Percentiles rank a stretch among this genome's conserved stretches.
These are phyloP conservation scores for Aplocera efformata DNA, from an alignment of 2,888 invertebrate genomes.

Conservation along the genomic window DNA sequence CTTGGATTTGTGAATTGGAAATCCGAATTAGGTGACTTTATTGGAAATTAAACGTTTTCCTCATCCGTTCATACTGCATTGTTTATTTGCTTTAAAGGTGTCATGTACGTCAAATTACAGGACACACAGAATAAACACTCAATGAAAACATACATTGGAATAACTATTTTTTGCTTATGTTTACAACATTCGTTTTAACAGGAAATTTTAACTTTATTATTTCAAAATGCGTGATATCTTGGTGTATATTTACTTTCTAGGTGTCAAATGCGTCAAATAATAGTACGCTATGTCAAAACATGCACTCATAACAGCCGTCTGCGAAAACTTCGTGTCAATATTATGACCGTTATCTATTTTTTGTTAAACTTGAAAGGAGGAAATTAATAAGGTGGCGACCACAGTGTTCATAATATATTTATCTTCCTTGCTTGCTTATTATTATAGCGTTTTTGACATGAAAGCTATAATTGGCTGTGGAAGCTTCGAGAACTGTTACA, in stretches of 20 bases:
- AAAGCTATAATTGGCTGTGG: constrained; percentile 14
- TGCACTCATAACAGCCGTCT: constrained; percentile 12
- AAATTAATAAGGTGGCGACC: constrained; percentile 5
- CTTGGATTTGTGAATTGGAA: no score
- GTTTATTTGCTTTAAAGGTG: constrained; percentile 6
- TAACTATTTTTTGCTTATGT: no score
- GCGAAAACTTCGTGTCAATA: constrained; percentile 27
- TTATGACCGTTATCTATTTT: constrained; percentile 22
- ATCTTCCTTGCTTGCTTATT: constrained; percentile 3
- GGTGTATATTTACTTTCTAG: constrained; percentile 17
- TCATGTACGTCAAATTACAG: constrained; percentile 8
- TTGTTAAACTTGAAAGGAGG: constrained; percentile 6
- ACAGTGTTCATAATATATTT: constrained; percentile 12
- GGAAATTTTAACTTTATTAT: not conserved
- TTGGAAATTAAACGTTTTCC: no score
- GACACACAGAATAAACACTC: not conserved
- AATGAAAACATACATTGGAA: no score
- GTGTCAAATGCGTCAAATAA: constrained; percentile 25
- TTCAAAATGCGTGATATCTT: not conserved
- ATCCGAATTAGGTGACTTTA: no score
- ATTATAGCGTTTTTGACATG: constrained; percentile 11
- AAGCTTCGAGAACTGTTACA: constrained; percentile 12
- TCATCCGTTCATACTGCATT: no score
- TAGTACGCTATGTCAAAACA: constrained; percentile 8
- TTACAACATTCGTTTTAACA: not conserved